Base-by-base conservation (phyloP, 2,113 vertebrate species). In the Forbesichthys agassizii region DNA sequence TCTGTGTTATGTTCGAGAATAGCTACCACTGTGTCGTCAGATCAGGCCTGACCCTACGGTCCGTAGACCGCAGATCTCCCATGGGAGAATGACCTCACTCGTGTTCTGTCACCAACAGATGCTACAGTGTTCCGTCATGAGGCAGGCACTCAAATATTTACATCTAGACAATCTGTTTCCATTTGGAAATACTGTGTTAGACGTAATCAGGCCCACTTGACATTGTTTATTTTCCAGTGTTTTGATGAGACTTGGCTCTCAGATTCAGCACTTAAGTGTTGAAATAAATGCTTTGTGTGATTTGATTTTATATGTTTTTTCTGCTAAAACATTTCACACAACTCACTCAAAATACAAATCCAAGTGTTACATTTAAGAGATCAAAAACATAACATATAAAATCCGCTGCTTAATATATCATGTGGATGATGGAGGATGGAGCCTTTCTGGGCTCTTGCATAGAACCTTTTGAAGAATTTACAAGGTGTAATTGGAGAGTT, bases 161-260 rank as follows among this genome's bases (percentile, higher is more conserved):
- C 77, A 78, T 74, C 73, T 63, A 48, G 60, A 64, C 75, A 81
- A 75, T 83, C 77, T 83, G 74, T 77, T 88, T 84, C 78, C 73
- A 57, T 71, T 84, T 18, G 8, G 60, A 83, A 74, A 78, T 70
- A 68, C 56, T 4, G 4, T 80, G 80, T 80, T 79, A 70, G 76
- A 74, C 75, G 67, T 72, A 77, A 84, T 80, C 61, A 78, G 78
- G 69, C 61, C 46, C 61, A 27, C 16, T 63, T 33, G 51, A 48
- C 66, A 12, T 83, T 74, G 71, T 62, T 42, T 80, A 73, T 79
- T 80, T 82, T 75, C 63, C 64, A 33, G 42, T 71, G 63, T 79
- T 86, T 80, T 33, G 52, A 75, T 18, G 55, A 66, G 46, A 71
- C 71, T 79, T 79, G 70, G 74, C 72, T 57, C 33, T n/a, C 4